Conservation (phyloP, 2,888 invertebrate species). For the Hirtodrosophila duncani region DNA sequence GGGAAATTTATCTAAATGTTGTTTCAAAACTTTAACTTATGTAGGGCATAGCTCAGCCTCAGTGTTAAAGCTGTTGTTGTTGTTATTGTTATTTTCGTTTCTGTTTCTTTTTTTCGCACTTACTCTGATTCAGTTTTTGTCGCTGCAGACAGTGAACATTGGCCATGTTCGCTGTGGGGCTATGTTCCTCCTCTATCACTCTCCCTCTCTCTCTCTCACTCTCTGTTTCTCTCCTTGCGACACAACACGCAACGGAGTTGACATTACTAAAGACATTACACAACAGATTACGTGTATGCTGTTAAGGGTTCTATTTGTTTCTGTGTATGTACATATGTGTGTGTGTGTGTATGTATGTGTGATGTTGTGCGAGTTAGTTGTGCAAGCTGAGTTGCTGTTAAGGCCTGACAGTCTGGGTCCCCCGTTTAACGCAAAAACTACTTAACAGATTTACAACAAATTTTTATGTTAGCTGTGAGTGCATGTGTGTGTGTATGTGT, state of each 20-base stretch:
- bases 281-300: slow-evolving; percentile 71
- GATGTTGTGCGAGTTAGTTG: slow-evolving; percentile 10
- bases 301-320: slow-evolving; percentile 30
- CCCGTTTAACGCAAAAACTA: slow-evolving; percentile 55
- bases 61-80: neutral
- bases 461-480: slow-evolving; percentile 59
- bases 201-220: neutral
- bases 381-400: slow-evolving; percentile 18
- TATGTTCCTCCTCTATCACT: neutral
- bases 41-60: neutral
- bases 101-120: slow-evolving; percentile 59
- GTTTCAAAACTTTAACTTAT: slow-evolving; percentile 70
- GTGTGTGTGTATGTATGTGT: slow-evolving; percentile 6
- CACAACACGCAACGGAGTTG: slow-evolving; percentile 56
- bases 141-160: slow-evolving; percentile 22
- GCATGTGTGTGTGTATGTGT: slow-evolving; percentile 15
- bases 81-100: slow-evolving; percentile 1
- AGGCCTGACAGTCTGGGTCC: slow-evolving; percentile 51
- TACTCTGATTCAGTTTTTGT: slow-evolving; percentile 62
- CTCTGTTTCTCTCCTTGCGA: neutral
- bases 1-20: slow-evolving; percentile 76
- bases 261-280: slow-evolving; percentile 77
- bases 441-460: slow-evolving; percentile 68
- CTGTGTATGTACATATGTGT: slow-evolving; percentile 4
- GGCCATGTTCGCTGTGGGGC: slow-evolving; percentile 6